Base-by-base conservation (phyloP, 2,888 invertebrate genomes). In the Ceraclea dissimilis region DNA sequence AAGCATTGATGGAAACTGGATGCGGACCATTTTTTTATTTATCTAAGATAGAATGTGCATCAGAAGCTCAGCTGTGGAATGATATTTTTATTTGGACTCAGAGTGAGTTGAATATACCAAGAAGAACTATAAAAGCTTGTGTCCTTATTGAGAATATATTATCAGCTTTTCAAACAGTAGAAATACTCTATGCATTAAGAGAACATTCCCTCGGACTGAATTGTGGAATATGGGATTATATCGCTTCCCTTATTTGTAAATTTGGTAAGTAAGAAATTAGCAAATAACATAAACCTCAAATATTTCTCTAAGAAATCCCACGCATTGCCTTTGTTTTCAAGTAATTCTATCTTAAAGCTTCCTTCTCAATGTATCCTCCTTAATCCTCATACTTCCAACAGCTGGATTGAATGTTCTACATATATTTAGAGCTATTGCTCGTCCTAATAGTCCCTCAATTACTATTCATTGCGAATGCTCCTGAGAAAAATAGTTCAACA, bases 181-280 rank as follows among this genome's bases (percentile, higher is more conserved):
- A 84, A 66, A 87, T 87, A 59, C 72, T 86, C 54, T 85, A 76
- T 67, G 82, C 81, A 13, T 67, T 87, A 39, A 77, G 71, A 62
- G 80, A 85, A 54, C 84, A 86, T 68, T 84, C 85, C 0, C 68
- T 85, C 34, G 86, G 86, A 2, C 73, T 87, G 1, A 87, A 86
- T 67, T 86, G 86, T 69, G 86, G 87, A 2, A 83, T 86, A 63
- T 87, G 86, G 87, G 86, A 87, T 66, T 87, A 86, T 66, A 78
- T 81, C 53, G 83, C 83, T 0, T 83, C 83, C 2, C 81, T 85
- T 51, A 79, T 85, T 62, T 74, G 78, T 21, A 84, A 83, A 68
- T 83, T 84, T 69, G 83, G 83, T 75, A 69, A 71, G 66, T 63
- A n/a, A 18, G n/a, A 8, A 44, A 52, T 16, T 52, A n/a, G n/a